phyloP scores from a whole-genome alignment of 2,113 vertebrate species.

The Prolemur simus region DNA sequence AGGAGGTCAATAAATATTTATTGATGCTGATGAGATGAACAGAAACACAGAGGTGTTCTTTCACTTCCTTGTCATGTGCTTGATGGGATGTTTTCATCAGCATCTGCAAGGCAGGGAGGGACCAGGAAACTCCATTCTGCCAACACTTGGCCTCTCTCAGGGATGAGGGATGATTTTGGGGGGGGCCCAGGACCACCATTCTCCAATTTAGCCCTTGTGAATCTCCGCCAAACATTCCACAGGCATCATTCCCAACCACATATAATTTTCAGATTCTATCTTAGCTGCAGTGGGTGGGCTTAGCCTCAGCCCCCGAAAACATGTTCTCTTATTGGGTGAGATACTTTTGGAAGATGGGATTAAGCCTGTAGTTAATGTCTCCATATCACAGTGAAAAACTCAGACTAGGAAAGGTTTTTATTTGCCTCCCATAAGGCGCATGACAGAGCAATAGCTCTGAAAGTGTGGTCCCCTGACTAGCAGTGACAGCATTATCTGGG shows the following conservation, averaged over 20 bases:
- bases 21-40: background rate
- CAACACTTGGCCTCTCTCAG: background rate
- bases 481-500: too few relatives aligned
- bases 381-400: background rate
- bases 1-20: conserved; percentile 27
- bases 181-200: background rate
- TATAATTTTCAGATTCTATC: background rate
- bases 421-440: background rate
- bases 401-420: background rate
- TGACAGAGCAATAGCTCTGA: background rate
- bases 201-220: background rate
- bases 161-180: background rate
- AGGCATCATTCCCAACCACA: background rate
- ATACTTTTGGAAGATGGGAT: background rate
- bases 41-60: background rate
- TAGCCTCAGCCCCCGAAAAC: background rate
- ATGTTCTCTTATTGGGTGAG: background rate
- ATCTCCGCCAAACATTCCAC: background rate
- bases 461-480: background rate
- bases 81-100: background rate
- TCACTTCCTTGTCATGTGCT: background rate
- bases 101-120: background rate
- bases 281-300: background rate
- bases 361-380: background rate
- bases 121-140: background rate